A percentile compares a stretch with the other conserved stretches of the same genome.
phyloP scores from a whole-genome alignment of 2,113 vertebrate species.

The Ophthalmolycus amberensis region DNA sequence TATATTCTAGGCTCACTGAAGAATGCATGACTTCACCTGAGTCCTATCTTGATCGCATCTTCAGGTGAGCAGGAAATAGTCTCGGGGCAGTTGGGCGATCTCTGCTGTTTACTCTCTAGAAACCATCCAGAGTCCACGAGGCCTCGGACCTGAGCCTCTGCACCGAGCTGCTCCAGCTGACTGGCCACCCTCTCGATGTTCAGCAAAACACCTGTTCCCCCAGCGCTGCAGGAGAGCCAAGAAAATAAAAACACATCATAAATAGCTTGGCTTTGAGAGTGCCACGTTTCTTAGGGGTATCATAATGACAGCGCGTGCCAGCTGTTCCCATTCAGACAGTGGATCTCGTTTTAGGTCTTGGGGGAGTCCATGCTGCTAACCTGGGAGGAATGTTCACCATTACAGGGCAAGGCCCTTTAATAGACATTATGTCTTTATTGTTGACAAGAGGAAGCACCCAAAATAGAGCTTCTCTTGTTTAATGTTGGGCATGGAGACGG shows the following conservation, averaged over 20 bases:
- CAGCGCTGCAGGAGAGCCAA: conserved; percentile 79
- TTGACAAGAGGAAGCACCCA: conserved; percentile 63
- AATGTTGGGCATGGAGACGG: conserved; percentile 42
- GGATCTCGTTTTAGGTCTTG: conserved; percentile 41
- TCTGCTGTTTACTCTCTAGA: conserved; percentile 84
- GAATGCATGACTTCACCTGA: conserved; percentile 73
- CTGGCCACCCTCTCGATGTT: conserved; percentile 86
- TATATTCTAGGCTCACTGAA: not conserved
- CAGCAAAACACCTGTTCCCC: conserved; percentile 87
- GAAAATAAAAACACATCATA: not conserved
- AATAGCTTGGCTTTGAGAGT: conserved; percentile 27
- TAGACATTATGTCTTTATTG: conserved; percentile 71
- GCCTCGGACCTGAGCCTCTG: conserved; percentile 85
- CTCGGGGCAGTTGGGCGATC: conserved; percentile 81
- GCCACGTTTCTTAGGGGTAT: conserved; percentile 1
- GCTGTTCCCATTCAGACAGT: conserved; percentile 34
- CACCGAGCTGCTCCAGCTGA: conserved; percentile 83
- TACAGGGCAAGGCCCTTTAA: conserved; percentile 57
- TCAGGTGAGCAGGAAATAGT: conserved; percentile 83
- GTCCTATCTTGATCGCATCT: conserved; percentile 86
- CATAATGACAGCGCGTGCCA: conserved; percentile 21
- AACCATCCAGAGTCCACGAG: conserved; percentile 90
- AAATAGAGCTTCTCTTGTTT: conserved; percentile 64
- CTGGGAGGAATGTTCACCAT: conserved; percentile 60
- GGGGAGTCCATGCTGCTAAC: conserved; percentile 56